These are phyloP conservation scores for Osedax fenrisi DNA, from an alignment of 2,888 invertebrate species.

Conservation along the genomic window DNA sequence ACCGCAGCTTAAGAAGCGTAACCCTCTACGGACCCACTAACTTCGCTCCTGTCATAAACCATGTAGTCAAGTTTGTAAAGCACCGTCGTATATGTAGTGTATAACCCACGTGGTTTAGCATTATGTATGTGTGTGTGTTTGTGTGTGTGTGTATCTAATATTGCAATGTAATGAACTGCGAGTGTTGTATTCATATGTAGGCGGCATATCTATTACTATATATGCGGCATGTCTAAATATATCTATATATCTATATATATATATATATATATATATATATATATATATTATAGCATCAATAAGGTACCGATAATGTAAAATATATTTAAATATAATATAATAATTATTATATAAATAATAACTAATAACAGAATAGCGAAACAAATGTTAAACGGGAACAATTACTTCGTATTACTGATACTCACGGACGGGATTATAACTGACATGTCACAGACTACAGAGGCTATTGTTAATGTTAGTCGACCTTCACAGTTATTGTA, in stretches of 20 bases:
- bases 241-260: too few species aligned
- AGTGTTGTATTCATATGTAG: too few species aligned
- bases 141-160: too few species aligned
- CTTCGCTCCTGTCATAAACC: constrained; percentile 56
- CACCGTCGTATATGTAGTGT: too few species aligned
- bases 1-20: constrained; percentile 52
- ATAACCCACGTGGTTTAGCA: background rate
- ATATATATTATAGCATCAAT: background rate
- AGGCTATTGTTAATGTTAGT: constrained; percentile 46
- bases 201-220: too few species aligned
- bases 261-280: too few species aligned
- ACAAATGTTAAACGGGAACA: too few species aligned
- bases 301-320: background rate
- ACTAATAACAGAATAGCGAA: too few species aligned
- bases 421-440: constrained; percentile 58
- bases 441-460: constrained; percentile 52
- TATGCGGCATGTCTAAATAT: too few species aligned
- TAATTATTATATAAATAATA: too few species aligned
- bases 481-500: background rate
- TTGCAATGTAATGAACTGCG: too few species aligned
- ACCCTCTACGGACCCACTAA: constrained; percentile 57
- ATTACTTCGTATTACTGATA: constrained; percentile 57
- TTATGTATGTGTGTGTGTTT: background rate
- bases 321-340: background rate
- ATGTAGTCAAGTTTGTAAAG: constrained; percentile 50